These are phyloP conservation scores for Chionis minor DNA, from an alignment of 2,113 vertebrate species.

Conservation along the genomic window DNA sequence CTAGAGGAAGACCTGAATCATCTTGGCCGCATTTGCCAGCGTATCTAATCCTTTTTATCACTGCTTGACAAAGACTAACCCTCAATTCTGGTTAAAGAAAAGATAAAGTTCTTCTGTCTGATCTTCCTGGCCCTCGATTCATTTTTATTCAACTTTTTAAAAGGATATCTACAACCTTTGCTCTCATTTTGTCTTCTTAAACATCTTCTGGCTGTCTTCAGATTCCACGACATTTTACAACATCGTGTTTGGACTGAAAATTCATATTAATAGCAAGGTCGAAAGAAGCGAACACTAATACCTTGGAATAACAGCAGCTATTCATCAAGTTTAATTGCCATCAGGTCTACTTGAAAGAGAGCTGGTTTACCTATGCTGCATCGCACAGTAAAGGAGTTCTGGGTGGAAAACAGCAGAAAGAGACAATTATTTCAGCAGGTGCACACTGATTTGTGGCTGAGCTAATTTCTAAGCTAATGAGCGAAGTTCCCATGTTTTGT, in stretches of 20 bases:
- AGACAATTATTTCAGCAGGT: conserved; percentile 37
- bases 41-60: conserved; percentile 55
- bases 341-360: not conserved
- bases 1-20: conserved; percentile 15
- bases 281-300: conserved; percentile 48
- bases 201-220: conserved; percentile 48
- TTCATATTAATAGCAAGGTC: conserved; percentile 11
- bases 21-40: not conserved
- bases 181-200: conserved; percentile 50
- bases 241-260: not conserved
- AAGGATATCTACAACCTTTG: conserved; percentile 45
- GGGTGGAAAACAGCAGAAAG: not conserved
- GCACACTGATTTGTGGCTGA: not conserved
- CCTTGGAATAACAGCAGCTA: not conserved
- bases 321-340: conserved; percentile 61
- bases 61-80: not conserved
- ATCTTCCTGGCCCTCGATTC: conserved; percentile 36
- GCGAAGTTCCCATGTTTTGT: not conserved
- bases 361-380: not conserved
- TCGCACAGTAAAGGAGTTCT: not conserved
- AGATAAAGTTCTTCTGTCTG: conserved; percentile 50
- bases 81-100: conserved; percentile 47
- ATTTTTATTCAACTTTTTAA: conserved; percentile 59
- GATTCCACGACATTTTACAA: conserved; percentile 22
- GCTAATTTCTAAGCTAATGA: not conserved